Base-by-base conservation (phyloP, 1,140 invertebrate species). In the Drusus annulatus region DNA sequence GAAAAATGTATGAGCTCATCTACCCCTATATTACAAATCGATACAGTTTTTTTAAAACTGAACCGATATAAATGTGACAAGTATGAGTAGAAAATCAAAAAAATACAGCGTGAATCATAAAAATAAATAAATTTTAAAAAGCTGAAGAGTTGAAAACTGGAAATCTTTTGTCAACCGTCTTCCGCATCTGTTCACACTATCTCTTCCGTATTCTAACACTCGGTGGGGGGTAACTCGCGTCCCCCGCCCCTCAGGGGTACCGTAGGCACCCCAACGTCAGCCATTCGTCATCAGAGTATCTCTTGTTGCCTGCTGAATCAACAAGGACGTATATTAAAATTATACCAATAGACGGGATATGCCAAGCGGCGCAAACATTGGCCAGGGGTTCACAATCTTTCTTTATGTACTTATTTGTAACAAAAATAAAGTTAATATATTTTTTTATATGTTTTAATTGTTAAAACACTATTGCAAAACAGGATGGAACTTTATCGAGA, bases 281-380 rank as follows among this genome's bases (percentile, higher is more conserved):
- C 51, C 79, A 77, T 80, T 80, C 79, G 79, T 80, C 79, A 80
- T 76, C 79, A 45, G 31, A 54, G 58, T 62, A 31, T 71, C 68
- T 71, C 79, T 23, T 69, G 76, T 80, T 63, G 54, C 76, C 79
- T 71, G 74, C 76, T 80, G 63, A 74, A 80, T 74, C 76, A 80
- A 80, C 79, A 80, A 25, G 79, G 73, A 80, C 74, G 79, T 80
- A 76, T 80, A 80, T 80, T 80, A 80, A 80, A 80, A 80, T 76
- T 76, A 77, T 69, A 69, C 79, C 75, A 80, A 76, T 74, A 80
- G 50, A 77, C 74, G 75, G 62, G 74, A 71, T 80, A 80, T 68
- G 76, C 73, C 78, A 31, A 65, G 79, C 36, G 54, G 54, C 16
- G 21, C 45, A 71, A 71, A 71, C 50, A 71, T 23, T 36, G 3